A percentile compares a stretch with the other conserved stretches of the same genome.
Conservation (phyloP, 2,113 vertebrate genomes). For the Haemorhous mexicanus region DNA sequence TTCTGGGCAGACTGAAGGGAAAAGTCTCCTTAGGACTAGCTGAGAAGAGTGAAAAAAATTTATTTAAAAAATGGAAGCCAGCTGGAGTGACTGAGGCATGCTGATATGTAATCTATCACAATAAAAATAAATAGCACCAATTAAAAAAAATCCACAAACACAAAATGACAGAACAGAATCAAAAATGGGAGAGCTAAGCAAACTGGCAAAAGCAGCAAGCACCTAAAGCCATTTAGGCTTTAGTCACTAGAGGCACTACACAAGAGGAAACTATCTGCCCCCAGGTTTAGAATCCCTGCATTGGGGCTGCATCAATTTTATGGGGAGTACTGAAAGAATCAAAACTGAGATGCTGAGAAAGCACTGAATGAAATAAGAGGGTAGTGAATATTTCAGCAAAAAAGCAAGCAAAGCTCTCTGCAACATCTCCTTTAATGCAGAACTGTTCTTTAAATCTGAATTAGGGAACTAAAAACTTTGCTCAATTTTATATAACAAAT, state of each 20-base stretch:
- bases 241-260: neutral
- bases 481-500: neutral
- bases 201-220: neutral
- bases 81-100: neutral
- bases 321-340: neutral
- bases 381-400: neutral
- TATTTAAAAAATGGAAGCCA: neutral
- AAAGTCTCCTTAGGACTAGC: neutral
- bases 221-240: neutral
- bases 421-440: neutral
- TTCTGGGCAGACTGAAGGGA: neutral
- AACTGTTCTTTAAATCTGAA: neutral
- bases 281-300: neutral
- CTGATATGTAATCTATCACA: neutral
- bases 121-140: neutral
- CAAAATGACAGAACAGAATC: neutral
- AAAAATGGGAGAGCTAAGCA: neutral
- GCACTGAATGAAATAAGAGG: neutral
- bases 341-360: neutral
- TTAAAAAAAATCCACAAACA: neutral
- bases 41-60: neutral
- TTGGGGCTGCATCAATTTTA: neutral
- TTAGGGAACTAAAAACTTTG: neutral
- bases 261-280: neutral
- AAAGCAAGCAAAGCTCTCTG: neutral